Base-by-base conservation (phyloP, 2,888 invertebrate genomes). In the Villa cingulata region DNA sequence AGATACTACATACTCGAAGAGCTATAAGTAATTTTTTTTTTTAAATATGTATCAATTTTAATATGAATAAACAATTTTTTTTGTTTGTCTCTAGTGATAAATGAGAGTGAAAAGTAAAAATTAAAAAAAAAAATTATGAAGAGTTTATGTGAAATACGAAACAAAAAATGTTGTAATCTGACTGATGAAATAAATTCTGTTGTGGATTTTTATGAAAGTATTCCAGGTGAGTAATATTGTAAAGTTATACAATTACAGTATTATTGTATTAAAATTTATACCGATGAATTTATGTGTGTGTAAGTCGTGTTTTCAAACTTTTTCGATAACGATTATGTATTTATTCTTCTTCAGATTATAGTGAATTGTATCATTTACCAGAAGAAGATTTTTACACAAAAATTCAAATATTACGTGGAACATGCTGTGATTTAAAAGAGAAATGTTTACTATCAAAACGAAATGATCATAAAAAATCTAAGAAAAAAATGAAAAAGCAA, bases 351-450 rank as follows among this genome's bases (percentile, higher is more conserved):
- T 32, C 12, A 48, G 85, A 86, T 61, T 86, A 86, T 55, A 76
- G 76, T 49, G 85, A 86, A 43, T 74, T 87, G 3, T 77, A 83
- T 62, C 85, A 86, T 66, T 69, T 86, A 54, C 78, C 83, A 0
- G 78, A 78, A 51, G 78, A 76, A 48, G 86, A 87, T 58, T 86
- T 86, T 63, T 81, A 83, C 61, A 76, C 76, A 15, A 81, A 81
- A 34, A 62, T 87, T 44, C 78, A 81, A 62, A 74, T 73, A 48
- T 64, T 83, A 42, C 76, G 78, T 54, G 75, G 80, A 54, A 80
- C 57, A 3, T 55, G 29, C 12, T 32, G 29, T 32, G 12, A 32
- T 32, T 32, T 32, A 32, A 32, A 32, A 32, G 29, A 32, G 29
- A 32, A 32, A 32, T 32, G 29, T 32, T 32, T 32, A 32, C 4